Base-by-base conservation (phyloP, 2,888 invertebrate species). In the Noctua janthe region DNA sequence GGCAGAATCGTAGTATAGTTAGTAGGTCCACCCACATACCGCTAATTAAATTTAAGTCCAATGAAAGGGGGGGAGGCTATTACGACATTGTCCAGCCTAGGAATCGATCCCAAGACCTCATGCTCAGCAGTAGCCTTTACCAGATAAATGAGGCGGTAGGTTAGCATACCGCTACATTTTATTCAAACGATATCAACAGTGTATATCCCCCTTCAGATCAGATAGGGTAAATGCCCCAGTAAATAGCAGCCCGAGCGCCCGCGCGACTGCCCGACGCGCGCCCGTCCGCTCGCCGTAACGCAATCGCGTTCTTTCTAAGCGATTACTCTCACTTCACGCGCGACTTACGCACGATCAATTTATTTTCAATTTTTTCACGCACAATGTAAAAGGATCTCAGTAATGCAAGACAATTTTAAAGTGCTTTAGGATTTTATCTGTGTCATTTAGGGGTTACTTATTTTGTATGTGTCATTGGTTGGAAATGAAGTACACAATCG, bases 351-450 rank as follows among this genome's bases (percentile, higher is more conserved):
- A 90, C 90, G 93, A 95, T 95, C 96, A 95, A 96, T 96, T 95
- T 96, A 95, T 95, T 96, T 96, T 95, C 95, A 95, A 96, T 96
- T 96, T 96, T 95, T 95, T 91, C 88, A 90, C 90, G 85, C 88
- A 89, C 89, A 90, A 84, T 91, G 78, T 87, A 77, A 29, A 80
- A 8, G 3, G 5, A 54, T 7, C 20, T 11, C 87, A 83, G 89
- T 82, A 84, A 76, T 76, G 76, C 78, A 78, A 86, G 39, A 64
- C 11, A 20, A 4, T 79, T 51, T 43, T 5, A 62, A 56, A 59
- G 15, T n/a, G 6, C 17, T 71, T 35, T 49, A 15, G 17, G 2
- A 39, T 47, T 56, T 29, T 15, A n/a, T n/a, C 1, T 47, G 47
- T 69, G n/a, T 13, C 47, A 11, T 47, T n/a, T 69, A 64, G 10